Conservation (phyloP, 2,888 invertebrate species). For the Artemia sinica region DNA sequence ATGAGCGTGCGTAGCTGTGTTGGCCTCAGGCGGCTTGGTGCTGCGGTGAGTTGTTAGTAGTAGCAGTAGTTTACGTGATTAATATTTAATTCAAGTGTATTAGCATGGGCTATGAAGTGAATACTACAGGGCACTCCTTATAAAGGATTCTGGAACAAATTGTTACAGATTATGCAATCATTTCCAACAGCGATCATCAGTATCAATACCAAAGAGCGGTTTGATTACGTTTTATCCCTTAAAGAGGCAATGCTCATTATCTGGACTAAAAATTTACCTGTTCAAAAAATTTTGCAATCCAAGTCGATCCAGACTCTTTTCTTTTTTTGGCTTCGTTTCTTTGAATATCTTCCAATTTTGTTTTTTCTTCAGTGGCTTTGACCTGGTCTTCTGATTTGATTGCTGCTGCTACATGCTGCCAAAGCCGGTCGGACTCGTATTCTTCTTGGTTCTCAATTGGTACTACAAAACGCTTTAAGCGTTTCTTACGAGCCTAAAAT, state of each 20-base stretch:
- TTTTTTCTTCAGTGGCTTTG: slow-evolving; percentile 76
- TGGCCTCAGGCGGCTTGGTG: no score
- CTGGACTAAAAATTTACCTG: slow-evolving; percentile 31
- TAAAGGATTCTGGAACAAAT: no score
- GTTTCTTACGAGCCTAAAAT: slow-evolving; percentile 45
- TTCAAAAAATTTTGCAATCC: slow-evolving; percentile 57
- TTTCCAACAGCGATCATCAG: no score
- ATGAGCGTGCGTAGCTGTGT: no score
- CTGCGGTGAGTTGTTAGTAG: no score
- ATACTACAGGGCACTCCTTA: no score
- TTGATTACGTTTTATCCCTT: slow-evolving; percentile 47
- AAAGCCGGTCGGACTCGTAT: slow-evolving; percentile 70
- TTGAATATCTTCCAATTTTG: slow-evolving; percentile 70
- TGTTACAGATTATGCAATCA: no score
- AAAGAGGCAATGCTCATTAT: slow-evolving; percentile 49
- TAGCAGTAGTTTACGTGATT: no score
- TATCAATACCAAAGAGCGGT: no score
- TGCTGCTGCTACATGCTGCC: slow-evolving; percentile 70
- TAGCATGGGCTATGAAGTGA: no score
- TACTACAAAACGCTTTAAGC: slow-evolving; percentile 60
- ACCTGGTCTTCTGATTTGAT: slow-evolving; percentile 63
- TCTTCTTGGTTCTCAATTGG: slow-evolving; percentile 54
- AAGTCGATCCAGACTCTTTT: slow-evolving; percentile 44
- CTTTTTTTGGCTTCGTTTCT: slow-evolving; percentile 52
- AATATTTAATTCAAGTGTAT: no score